A percentile compares a stretch with the other conserved stretches of the same genome.
These are phyloP conservation scores for Nycteola revayana DNA, from an alignment of 2,888 invertebrate species.

Conservation along the genomic window DNA sequence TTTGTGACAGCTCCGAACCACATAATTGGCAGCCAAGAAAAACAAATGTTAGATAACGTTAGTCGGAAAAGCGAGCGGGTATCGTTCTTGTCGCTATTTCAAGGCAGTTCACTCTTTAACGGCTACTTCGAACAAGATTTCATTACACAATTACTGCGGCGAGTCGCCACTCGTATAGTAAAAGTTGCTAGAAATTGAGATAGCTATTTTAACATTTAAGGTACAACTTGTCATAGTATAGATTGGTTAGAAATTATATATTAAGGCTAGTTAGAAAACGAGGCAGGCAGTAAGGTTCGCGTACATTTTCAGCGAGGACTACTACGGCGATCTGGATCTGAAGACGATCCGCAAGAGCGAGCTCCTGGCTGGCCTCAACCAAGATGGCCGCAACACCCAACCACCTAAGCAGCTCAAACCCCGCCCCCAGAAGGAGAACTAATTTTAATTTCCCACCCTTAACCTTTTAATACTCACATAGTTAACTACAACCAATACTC, in stretches of 20 bases:
- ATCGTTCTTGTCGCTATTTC: conserved; percentile 64
- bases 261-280: conserved; percentile 53
- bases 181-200: conserved; percentile 66
- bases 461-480: conserved; percentile 74
- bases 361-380: conserved; percentile 90
- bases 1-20: conserved; percentile 43
- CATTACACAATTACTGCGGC: conserved; percentile 69
- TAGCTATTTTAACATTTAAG: conserved; percentile 46
- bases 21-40: conserved; percentile 38
- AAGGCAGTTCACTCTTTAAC: conserved; percentile 71
- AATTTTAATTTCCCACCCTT: conserved; percentile 52
- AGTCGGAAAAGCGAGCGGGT: conserved; percentile 66
- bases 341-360: conserved; percentile 97
- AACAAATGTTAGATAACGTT: conserved; percentile 57
- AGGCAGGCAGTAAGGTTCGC: conserved; percentile 74
- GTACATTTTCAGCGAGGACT: conserved; percentile 93
- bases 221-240: conserved; percentile 20
- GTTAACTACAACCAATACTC: conserved; percentile 46
- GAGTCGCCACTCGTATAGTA: conserved; percentile 54
- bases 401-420: conserved; percentile 79
- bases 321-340: conserved; percentile 97
- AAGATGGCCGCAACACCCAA: conserved; percentile 72
- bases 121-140: conserved; percentile 56
- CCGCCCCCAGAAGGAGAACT: conserved; percentile 81
- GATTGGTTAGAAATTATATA: conserved; percentile 39